Percentiles rank a stretch among this genome's conserved stretches.
Conservation (phyloP, 2,888 invertebrate genomes). For the Ophion ellenae region DNA sequence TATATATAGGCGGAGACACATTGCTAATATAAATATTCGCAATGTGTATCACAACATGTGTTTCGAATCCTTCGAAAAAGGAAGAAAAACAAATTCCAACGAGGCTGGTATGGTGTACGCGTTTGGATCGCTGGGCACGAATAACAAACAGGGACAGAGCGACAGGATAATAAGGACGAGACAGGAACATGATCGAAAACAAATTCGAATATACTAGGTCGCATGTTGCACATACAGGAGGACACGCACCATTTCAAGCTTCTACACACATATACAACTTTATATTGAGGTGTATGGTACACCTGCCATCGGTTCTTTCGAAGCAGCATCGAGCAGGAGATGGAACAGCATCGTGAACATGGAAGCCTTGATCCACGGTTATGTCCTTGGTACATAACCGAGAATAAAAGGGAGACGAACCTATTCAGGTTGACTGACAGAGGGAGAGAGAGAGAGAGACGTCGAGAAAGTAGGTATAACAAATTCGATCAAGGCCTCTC, state of each 20-base stretch:
- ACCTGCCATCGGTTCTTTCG: slow-evolving; percentile 59
- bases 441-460: slow-evolving; percentile 15
- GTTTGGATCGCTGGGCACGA: not conserved
- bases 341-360: not conserved
- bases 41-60: not conserved
- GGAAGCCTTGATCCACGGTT: not conserved
- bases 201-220: slow-evolving; percentile 29
- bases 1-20: not conserved
- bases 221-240: slow-evolving; percentile 11
- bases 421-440: slow-evolving; percentile 29
- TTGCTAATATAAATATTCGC: not conserved
- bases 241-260: slow-evolving; percentile 39
- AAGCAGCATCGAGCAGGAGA: slow-evolving; percentile 14
- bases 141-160: slow-evolving; percentile 22
- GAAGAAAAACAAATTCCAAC: slow-evolving; percentile 8
- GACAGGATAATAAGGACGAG: slow-evolving; percentile 34
- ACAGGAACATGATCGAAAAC: slow-evolving; percentile 36
- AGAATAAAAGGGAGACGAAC: slow-evolving; percentile 46
- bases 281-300: slow-evolving; percentile 33
- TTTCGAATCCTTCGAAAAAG: not conserved
- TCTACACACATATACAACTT: not conserved
- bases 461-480: slow-evolving; percentile 26
- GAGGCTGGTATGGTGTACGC: not conserved
- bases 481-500: slow-evolving; percentile 47
- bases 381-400: slow-evolving; percentile 42